A percentile compares a stretch with the other conserved stretches of the same genome.
phyloP scores from a whole-genome alignment of 2,888 invertebrate species.

The Kryphioiulus occultus region DNA sequence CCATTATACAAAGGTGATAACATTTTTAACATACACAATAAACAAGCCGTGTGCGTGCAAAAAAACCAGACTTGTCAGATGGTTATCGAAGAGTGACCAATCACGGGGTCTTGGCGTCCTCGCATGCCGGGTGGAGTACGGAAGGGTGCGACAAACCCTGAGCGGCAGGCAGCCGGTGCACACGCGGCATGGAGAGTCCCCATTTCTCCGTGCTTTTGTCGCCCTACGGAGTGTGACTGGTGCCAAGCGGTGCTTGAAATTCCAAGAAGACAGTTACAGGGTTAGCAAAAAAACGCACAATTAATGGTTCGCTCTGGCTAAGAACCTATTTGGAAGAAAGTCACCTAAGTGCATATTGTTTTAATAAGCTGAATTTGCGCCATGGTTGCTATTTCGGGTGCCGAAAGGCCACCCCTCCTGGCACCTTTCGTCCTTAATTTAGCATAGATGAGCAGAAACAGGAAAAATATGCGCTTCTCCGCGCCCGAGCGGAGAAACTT shows the following conservation, averaged over 20 bases:
- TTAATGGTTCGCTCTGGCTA: background rate
- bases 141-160: background rate
- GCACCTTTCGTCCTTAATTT: background rate
- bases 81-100: background rate
- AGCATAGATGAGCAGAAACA: conserved; percentile 16
- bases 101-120: background rate
- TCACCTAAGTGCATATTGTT: background rate
- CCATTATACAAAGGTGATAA: conserved; percentile 17
- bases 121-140: background rate
- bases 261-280: conserved; percentile 1
- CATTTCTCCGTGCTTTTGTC: background rate
- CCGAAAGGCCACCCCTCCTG: background rate
- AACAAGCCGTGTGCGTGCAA: conserved; percentile 3
- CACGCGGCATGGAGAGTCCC: background rate
- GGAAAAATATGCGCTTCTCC: no score
- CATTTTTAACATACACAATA: conserved; percentile 17
- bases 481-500: background rate
- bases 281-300: background rate
- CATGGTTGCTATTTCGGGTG: background rate
- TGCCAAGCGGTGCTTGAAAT: background rate
- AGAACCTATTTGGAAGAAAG: background rate
- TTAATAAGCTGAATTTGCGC: conserved; percentile 10
- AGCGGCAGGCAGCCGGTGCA: background rate
- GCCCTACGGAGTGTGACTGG: background rate
- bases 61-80: conserved; percentile 1